Base-by-base conservation (phyloP, 2,797 vertebrate genomes). In the Spondyliosoma cantharus region DNA sequence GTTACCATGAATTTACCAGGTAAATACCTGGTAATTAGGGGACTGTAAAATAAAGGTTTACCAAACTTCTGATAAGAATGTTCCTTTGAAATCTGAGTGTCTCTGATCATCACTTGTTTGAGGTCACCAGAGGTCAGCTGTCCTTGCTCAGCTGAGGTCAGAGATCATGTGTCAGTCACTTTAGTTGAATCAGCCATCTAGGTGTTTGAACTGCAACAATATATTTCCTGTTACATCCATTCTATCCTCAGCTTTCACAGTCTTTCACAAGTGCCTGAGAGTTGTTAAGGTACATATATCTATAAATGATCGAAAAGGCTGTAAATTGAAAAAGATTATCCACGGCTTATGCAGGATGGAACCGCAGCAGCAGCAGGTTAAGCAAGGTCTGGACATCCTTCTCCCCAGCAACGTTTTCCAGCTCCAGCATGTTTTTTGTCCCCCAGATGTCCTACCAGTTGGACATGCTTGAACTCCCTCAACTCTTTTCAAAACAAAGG, bases 21-120 rank as follows among this genome's bases (percentile, higher is more conserved):
- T n/a, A n/a, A n/a, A n/a, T n/a, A n/a, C n/a, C n/a, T n/a, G n/a
- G n/a, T n/a, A n/a, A n/a, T n/a, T n/a, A n/a, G n/a, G n/a, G n/a
- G n/a, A n/a, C n/a, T n/a, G n/a, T n/a, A n/a, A n/a, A n/a, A n/a
- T n/a, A n/a, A n/a, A n/a, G n/a, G n/a, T n/a, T n/a, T n/a, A n/a
- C n/a, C n/a, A 49, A 19, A n/a, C 22, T 8, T 67, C 42, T 54
- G 37, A 59, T 25, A 12, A 46, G 3, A 45, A 8, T 11, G n/a
- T 59, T 48, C 52, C 69, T 84, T 81, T 83, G 74, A 82, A 80
- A 78, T 54, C 29, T 27, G 76, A 82, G 46, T 42, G 56, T 61
- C 53, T 82, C 29, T 74, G 64, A 82, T 42, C 22, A 1, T 53
- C 45, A 62, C 57, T 64, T 75, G 70, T 48, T 9, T 19, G 15